Conservation (phyloP, 2,888 invertebrate species). For the Rhodophaea formosa region DNA sequence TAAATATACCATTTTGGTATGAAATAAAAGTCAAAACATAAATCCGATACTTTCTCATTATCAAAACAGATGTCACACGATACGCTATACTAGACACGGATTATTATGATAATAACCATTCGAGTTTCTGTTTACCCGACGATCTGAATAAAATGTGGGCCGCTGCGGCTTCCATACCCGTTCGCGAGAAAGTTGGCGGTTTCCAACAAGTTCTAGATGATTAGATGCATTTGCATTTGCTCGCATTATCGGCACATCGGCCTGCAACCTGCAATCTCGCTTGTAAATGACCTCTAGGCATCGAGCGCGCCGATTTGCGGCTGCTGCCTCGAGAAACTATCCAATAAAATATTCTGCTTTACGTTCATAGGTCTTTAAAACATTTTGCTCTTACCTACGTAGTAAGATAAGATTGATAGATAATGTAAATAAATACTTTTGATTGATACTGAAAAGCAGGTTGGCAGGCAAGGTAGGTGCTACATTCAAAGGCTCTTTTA, state of each 20-base stretch:
- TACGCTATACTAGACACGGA: background rate
- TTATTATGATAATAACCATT: constrained; percentile 5
- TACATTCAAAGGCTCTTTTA: too few relatives aligned
- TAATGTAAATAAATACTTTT: too few relatives aligned
- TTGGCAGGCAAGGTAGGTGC: too few relatives aligned
- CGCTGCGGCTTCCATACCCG: constrained; percentile 20
- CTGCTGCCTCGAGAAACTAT: constrained; percentile 59
- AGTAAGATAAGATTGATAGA: too few relatives aligned
- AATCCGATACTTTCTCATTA: background rate
- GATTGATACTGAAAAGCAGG: too few relatives aligned
- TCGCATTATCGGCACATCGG: constrained; percentile 39
- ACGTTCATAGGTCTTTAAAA: background rate
- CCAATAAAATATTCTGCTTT: constrained; percentile 28
- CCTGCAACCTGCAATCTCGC: constrained; percentile 51
- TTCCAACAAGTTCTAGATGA: constrained; percentile 30
- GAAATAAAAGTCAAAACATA: background rate
- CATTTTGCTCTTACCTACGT: too few relatives aligned
- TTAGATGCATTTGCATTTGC: constrained; percentile 36
- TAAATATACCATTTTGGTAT: background rate
- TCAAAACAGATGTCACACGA: background rate
- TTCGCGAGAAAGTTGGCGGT: constrained; percentile 28
- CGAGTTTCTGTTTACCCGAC: constrained; percentile 12
- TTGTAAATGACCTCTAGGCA: constrained; percentile 54
- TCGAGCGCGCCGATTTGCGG: constrained; percentile 60
- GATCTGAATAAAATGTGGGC: constrained; percentile 28